Evolutionary conservation across 2,888 invertebrate species (phyloP), one percentile per base, ranked within the genome.

Genomic region (Hydroisotoma schaefferi): DNA sequence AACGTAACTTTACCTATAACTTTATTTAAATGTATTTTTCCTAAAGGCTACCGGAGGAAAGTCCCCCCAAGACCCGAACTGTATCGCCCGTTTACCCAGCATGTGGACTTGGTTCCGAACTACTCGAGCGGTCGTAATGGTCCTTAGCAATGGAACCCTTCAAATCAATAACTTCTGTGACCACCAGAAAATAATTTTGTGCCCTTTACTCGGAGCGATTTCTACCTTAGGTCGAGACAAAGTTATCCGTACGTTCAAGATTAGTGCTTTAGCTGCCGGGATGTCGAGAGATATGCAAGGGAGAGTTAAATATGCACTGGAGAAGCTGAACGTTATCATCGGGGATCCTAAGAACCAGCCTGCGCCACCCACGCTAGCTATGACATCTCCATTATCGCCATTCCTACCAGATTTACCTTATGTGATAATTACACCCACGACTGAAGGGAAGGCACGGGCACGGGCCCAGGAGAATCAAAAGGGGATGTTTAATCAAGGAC

Each of bases 81-180:
- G 90, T 22, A 81, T 99, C 75, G 89, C 93, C 4, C 85, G 99
- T 73, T 84, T 97, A 74, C 99, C 99, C 0, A 94, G 94, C 80
- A 81, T 99, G 73, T 87, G 92, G 75, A 90, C 93, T 66, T 99
- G 99, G 98, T 95, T 94, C 78, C 83, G 99, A 62, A 97, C 98
- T 15, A 87, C 89, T 12, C 87, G 90, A 62, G 95, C 97, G 15
- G 98, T 99, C 63, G 89, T 99, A 26, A 90, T 99, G 86, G 93
- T 95, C 76, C 83, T 99, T 55, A 95, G 94, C 55, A 99, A 98
- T 78, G 99, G 99, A 73, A 94, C 94, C 1, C 81, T 97, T 69
- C 97, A 97, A 93, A 87, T 97, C 55, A 97, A 97, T 79, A 97
- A 97, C 81, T 89, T 91, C 77, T 76, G 79, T 59, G 98, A 99